These are phyloP conservation scores for Phenganax marumi DNA, from an alignment of 92 coral and sea anemone species.

Conservation along the genomic window DNA sequence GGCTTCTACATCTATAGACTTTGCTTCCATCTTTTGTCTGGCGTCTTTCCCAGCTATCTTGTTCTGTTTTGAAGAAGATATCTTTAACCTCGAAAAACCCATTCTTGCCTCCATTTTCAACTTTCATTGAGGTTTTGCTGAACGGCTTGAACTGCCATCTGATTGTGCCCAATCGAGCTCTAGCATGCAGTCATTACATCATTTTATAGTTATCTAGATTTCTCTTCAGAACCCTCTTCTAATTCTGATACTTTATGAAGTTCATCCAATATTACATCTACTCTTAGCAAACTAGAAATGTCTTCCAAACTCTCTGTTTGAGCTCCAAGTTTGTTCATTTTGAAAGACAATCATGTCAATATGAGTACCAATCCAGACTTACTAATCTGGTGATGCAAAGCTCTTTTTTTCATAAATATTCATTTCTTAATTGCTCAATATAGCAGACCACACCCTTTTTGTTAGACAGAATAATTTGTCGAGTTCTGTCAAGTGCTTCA, in stretches of 20 bases:
- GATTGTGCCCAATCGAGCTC: constrained; percentile 2
- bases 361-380: neutral
- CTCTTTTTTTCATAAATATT: constrained; percentile 6
- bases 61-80: neutral
- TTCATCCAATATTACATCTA: neutral
- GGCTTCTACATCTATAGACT: constrained; percentile 21
- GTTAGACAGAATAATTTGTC: neutral
- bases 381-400: constrained; percentile 9
- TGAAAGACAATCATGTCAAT: neutral
- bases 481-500: neutral
- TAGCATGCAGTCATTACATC: neutral
- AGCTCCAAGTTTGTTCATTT: neutral
- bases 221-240: neutral
- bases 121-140: no score
- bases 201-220: neutral
- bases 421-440: constrained; percentile 11
- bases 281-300: neutral
- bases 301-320: neutral
- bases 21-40: constrained; percentile 25
- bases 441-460: neutral
- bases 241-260: neutral
- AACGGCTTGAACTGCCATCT: neutral
- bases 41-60: constrained; percentile 32
- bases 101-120: neutral
- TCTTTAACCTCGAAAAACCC: neutral